Percentiles rank a stretch among this genome's conserved stretches.
These are phyloP conservation scores for Hypena proboscidalis DNA, from an alignment of 2,888 invertebrate genomes.

Conservation along the genomic window DNA sequence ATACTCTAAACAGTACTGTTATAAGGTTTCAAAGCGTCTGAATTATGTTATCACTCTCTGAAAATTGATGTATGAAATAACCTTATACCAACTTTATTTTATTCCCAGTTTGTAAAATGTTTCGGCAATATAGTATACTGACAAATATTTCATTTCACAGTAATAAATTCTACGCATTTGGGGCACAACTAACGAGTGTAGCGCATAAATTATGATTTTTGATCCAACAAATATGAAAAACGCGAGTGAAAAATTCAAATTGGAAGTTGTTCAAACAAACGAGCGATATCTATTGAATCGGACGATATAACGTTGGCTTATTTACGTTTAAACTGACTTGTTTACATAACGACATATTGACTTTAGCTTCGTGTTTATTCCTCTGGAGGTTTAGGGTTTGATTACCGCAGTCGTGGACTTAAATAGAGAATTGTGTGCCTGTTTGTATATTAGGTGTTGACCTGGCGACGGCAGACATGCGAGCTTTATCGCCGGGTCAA, in stretches of 20 bases:
- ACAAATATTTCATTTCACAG: slow-evolving; percentile 13
- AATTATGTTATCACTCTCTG: too few species aligned
- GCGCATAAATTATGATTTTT: slow-evolving; percentile 27
- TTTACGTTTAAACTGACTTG: slow-evolving; percentile 45
- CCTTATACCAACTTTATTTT: too few species aligned
- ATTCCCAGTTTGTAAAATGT: too few species aligned
- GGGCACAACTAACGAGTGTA: slow-evolving; percentile 22
- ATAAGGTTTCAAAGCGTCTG: too few species aligned
- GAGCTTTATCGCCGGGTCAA: too few species aligned
- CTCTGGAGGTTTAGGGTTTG: slow-evolving; percentile 19
- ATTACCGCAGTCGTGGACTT: slow-evolving; percentile 8
- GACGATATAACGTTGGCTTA: slow-evolving; percentile 40
- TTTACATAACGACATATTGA: slow-evolving; percentile 50
- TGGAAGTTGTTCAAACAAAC: slow-evolving; percentile 44
- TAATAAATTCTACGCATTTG: slow-evolving; percentile 20
- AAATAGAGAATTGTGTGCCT: neutral
- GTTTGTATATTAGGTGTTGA: slow-evolving; percentile 5
- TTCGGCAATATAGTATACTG: neutral
- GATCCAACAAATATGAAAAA: slow-evolving; percentile 25
- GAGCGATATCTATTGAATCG: slow-evolving; percentile 47
- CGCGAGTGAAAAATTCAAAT: slow-evolving; percentile 27
- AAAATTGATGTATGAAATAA: too few species aligned
- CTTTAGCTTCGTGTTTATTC: slow-evolving; percentile 44
- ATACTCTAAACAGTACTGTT: too few species aligned
- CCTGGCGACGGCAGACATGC: too few species aligned